Evolutionary conservation across 37 sponge, comb jelly and placozoan genomes (phyloP).

Genomic region (Cladorhizidae sp.): DNA sequence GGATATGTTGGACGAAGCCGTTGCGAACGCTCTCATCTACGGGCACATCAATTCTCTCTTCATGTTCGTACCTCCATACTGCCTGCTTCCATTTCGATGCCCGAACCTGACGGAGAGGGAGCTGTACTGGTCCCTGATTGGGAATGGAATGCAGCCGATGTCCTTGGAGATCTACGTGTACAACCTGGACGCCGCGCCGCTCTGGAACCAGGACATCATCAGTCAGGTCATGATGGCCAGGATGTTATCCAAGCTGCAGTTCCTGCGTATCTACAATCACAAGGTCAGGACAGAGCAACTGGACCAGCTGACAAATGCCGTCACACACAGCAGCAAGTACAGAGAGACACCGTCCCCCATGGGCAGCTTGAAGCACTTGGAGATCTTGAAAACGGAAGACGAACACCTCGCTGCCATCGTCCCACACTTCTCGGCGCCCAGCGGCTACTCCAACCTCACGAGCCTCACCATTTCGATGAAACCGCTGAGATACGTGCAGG

Average conservation of each 20-base stretch:
- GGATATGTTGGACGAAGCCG: background rate
- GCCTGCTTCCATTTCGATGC: slow-evolving; percentile 20
- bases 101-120: slow-evolving; percentile 5
- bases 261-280: background rate
- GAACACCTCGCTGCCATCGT: background rate
- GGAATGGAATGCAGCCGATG: background rate
- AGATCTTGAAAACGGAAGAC: background rate
- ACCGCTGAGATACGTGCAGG: background rate
- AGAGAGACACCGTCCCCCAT: background rate
- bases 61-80: slow-evolving; percentile 15
- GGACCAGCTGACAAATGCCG: background rate
- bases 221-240: background rate
- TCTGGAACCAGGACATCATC: slow-evolving; percentile 9
- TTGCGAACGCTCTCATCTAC: background rate
- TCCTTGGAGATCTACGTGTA: background rate
- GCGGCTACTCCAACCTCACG: background rate
- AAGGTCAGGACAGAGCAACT: background rate
- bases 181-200: background rate
- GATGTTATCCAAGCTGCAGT: background rate
- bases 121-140: background rate
- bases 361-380: slow-evolving; percentile 4
- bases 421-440: background rate
- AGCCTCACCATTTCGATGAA: background rate
- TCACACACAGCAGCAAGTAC: slow-evolving; percentile 3
- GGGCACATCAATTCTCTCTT: slow-evolving; percentile 17